Base-by-base conservation (phyloP, 2,888 invertebrate species). In the Acanthosepion esculentum region DNA sequence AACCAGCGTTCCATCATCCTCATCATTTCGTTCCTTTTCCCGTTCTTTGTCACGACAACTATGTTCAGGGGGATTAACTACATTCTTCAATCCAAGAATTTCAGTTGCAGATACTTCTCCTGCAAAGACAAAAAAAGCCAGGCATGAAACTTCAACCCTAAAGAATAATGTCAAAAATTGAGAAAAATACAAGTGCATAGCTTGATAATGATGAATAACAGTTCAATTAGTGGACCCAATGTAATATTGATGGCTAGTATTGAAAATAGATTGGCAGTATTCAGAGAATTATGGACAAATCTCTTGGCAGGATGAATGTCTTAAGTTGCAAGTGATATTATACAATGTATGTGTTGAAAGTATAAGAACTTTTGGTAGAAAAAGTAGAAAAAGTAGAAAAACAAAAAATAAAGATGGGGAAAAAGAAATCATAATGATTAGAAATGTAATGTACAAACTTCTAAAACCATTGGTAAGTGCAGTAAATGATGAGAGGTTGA, bases 1-100 rank as follows among this genome's bases (percentile, higher is more conserved):
- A 97, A 99, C 99, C 97, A 99, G 98, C 95, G 99, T 99, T 97
- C 99, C 98, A 97, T 99, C 99, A 95, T 98, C 98, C 96, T 98
- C 98, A 91, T 98, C 98, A 97, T 99, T 93, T 26, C 92, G 48
- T 53, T 93, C 92, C 50, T 53, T 93, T 53, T 93, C 92, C 50
- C 92, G 92, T 93, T 93, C 92, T 50, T 93, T 93, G 15, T 93
- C 92, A 23, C 92, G 92, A 53, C 92, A 93, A 12, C 53, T 93
- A 93, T 93, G 29, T 93, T 93, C 92, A 50, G 92, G n/a, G 50
- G 92, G 92, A 93, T 93, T 48, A 50, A 23, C 92, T 50, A 93
- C 50, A 48, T 93, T 93, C 53, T 93, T 93, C 92, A 93, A 29
- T 53, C 92, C 50, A n/a, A 53, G 92, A n/a, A 93, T 48, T n/a